A percentile compares a stretch with the other conserved stretches of the same genome.
phyloP scores from a whole-genome alignment of 2,797 vertebrate genomes.

The Falco naumanni region DNA sequence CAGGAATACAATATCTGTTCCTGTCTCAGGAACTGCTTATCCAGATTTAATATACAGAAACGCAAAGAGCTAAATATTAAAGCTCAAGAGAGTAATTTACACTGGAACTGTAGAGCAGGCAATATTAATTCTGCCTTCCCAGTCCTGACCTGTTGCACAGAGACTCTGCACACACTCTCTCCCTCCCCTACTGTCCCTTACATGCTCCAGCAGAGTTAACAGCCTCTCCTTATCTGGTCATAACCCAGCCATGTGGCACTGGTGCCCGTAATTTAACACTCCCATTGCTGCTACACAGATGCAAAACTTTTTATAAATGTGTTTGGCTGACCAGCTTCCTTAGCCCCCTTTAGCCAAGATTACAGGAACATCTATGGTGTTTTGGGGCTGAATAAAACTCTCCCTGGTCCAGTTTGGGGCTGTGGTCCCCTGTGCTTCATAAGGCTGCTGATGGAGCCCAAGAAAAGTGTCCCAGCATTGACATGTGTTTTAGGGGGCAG shows the following conservation, averaged over 20 bases:
- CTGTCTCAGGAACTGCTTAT: neutral
- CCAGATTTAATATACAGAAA: neutral
- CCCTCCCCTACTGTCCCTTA: neutral
- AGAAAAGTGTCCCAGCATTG: neutral
- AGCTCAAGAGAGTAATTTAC: neutral
- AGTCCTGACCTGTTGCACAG: neutral
- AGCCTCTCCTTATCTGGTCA: neutral
- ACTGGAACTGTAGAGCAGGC: neutral
- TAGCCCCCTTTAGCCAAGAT: neutral
- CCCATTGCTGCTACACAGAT: neutral
- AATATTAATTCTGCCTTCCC: neutral
- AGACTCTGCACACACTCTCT: neutral
- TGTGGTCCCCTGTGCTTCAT: neutral
- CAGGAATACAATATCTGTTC: neutral
- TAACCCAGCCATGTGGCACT: neutral
- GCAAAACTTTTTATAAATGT: neutral
- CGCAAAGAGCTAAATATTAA: neutral
- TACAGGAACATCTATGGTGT: neutral
- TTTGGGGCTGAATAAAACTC: neutral
- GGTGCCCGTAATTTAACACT: neutral
- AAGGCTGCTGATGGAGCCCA: neutral
- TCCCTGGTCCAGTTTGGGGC: neutral
- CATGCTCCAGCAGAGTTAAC: neutral
- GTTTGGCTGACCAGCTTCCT: neutral
- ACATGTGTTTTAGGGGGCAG: neutral